phyloP scores from a whole-genome alignment of 1,140 invertebrate genomes.

The Listronotus oregonensis region DNA sequence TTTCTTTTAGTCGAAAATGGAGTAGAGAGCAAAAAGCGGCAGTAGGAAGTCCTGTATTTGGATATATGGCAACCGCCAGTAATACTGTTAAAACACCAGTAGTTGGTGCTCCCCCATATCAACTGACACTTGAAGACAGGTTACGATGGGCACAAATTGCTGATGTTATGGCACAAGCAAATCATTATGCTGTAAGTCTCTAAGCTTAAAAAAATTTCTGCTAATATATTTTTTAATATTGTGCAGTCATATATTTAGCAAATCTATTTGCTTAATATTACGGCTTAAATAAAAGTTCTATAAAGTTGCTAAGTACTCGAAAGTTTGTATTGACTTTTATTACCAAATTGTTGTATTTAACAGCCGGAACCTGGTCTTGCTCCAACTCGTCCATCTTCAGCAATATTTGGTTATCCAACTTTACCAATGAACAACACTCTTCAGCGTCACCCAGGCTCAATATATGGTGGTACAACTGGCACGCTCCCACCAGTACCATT shows the following conservation, averaged over 20 bases:
- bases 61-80: constrained; percentile 72
- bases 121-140: constrained; percentile 74
- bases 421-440: constrained; percentile 52
- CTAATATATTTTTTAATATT: no score
- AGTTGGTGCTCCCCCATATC: constrained; percentile 67
- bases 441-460: constrained; percentile 54
- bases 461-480: constrained; percentile 57
- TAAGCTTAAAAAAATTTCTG: no score
- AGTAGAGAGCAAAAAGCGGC: constrained; percentile 82
- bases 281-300: no score
- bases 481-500: constrained; percentile 74
- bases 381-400: constrained; percentile 78
- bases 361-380: constrained; percentile 67
- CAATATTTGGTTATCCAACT: constrained; percentile 77
- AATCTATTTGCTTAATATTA: no score
- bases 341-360: constrained; percentile 5
- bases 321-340: no score
- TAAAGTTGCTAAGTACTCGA: no score
- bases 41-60: constrained; percentile 79
- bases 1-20: constrained; percentile 74
- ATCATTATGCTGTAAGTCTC: constrained; percentile 75
- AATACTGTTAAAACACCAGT: constrained; percentile 71
- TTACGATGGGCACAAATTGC: constrained; percentile 84
- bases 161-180: constrained; percentile 80
- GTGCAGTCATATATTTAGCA: no score